Evolutionary conservation across 2,113 vertebrate genomes (phyloP).

Genomic region (Nestor notabilis): DNA sequence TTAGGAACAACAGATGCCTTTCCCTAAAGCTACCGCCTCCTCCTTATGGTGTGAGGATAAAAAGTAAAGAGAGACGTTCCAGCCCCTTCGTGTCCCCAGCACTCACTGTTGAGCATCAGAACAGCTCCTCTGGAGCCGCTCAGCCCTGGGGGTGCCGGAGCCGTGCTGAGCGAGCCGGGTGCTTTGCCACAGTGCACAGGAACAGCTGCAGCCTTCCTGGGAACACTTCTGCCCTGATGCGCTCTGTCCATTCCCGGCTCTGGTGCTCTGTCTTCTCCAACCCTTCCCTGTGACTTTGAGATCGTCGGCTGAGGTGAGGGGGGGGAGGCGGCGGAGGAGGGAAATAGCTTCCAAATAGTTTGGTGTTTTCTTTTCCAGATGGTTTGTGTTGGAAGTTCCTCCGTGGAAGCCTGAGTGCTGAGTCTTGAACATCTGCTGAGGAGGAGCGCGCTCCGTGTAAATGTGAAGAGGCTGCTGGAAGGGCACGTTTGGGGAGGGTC

Average conservation of each 20-base stretch:
- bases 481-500: not conserved
- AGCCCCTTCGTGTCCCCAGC: fast-evolving
- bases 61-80: not conserved
- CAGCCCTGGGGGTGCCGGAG: not conserved
- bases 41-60: not conserved
- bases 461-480: not conserved
- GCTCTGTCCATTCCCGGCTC: not conserved
- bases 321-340: not conserved
- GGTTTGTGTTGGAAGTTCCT: slow-evolving; percentile 45
- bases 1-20: fast-evolving
- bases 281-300: not conserved
- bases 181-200: not conserved
- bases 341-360: not conserved
- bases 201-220: slow-evolving; percentile 23
- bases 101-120: not conserved
- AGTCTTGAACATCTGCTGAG: slow-evolving; percentile 34
- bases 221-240: not conserved
- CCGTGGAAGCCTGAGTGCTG: not conserved
- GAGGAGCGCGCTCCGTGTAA: not conserved
- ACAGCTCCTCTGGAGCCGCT: not conserved
- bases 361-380: slow-evolving; percentile 36
- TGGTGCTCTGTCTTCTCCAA: not conserved
- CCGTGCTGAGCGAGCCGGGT: not conserved
- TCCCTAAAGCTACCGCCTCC: not conserved
- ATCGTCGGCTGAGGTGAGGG: fast-evolving